Evolutionary conservation across 2,888 invertebrate genomes (phyloP).

Genomic region (Zhengitettix transpicula): DNA sequence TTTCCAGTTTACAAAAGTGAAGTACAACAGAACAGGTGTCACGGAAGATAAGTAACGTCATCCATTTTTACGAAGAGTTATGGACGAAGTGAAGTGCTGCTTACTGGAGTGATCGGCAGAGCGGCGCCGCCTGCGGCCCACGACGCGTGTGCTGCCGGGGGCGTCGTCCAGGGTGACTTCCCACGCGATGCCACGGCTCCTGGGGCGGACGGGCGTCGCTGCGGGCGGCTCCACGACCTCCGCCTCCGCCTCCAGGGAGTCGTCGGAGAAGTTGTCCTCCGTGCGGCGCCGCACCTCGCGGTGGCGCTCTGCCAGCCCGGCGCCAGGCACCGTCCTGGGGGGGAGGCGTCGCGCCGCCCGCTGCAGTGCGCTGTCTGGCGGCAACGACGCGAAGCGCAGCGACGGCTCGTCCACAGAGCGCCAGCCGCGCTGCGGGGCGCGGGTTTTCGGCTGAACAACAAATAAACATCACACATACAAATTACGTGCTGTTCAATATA

Average conservation of each 20-base stretch:
- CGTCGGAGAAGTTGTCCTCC: constrained; percentile 51
- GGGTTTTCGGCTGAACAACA: constrained; percentile 46
- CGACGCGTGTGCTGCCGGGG: constrained; percentile 51
- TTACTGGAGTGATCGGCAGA: constrained; percentile 31
- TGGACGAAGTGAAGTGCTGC: constrained; percentile 10
- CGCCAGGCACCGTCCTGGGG: constrained; percentile 51
- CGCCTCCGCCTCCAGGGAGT: constrained; percentile 61
- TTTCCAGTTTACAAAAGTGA: too few species aligned
- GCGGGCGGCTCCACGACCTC: constrained; percentile 21
- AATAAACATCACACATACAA: neutral
- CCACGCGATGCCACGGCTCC: constrained; percentile 65
- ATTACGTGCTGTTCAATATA: neutral
- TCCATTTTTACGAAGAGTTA: too few species aligned
- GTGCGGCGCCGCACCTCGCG: constrained; percentile 50
- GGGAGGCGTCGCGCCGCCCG: constrained; percentile 38
- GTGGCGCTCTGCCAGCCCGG: constrained; percentile 46
- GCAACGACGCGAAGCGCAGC: constrained; percentile 46
- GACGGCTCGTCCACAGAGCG: constrained; percentile 25
- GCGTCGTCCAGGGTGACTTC: constrained; percentile 63
- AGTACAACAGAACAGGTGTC: too few species aligned
- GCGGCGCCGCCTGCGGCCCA: constrained; percentile 27
- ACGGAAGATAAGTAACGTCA: too few species aligned
- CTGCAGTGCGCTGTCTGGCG: constrained; percentile 32
- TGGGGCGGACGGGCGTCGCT: constrained; percentile 20
- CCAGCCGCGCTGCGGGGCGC: constrained; percentile 20